phyloP scores from a whole-genome alignment of 2,113 vertebrate species.

The Pardalotus punctatus region DNA sequence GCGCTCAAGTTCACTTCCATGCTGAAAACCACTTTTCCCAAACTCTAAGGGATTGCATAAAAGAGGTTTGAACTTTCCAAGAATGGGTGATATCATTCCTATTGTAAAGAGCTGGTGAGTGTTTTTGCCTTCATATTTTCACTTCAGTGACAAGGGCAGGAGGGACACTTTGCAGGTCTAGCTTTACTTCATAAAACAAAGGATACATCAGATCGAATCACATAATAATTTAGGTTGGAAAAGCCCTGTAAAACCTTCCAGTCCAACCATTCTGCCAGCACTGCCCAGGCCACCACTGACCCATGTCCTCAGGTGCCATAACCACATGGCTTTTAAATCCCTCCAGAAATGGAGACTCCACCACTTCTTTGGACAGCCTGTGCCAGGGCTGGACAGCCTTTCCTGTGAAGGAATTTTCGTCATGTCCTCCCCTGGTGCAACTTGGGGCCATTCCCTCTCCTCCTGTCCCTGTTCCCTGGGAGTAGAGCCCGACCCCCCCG shows the following conservation, averaged over 20 bases:
- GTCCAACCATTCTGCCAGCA: too few species aligned
- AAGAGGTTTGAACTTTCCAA: background rate
- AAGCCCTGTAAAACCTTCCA: background rate
- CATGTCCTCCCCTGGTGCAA: fast-evolving
- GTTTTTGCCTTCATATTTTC: background rate
- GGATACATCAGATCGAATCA: fast-evolving
- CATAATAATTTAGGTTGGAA: background rate
- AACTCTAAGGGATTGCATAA: background rate
- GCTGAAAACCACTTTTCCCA: background rate
- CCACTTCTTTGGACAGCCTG: background rate
- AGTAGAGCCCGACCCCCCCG: background rate
- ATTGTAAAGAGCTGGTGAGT: fast-evolving
- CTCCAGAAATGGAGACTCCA: too few species aligned
- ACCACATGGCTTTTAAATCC: fast-evolving
- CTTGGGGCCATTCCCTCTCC: fast-evolving
- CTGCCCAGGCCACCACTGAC: background rate
- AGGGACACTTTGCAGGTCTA: background rate
- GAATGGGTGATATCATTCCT: fast-evolving
- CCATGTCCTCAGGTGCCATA: background rate
- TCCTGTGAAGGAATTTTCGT: background rate
- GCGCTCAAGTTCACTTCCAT: background rate
- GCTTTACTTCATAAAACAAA: background rate
- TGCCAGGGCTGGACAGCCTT: background rate
- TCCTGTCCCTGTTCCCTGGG: background rate
- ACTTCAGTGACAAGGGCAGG: background rate